Base-by-base conservation (phyloP, 1,140 invertebrate genomes). In the Argopecten irradians region DNA sequence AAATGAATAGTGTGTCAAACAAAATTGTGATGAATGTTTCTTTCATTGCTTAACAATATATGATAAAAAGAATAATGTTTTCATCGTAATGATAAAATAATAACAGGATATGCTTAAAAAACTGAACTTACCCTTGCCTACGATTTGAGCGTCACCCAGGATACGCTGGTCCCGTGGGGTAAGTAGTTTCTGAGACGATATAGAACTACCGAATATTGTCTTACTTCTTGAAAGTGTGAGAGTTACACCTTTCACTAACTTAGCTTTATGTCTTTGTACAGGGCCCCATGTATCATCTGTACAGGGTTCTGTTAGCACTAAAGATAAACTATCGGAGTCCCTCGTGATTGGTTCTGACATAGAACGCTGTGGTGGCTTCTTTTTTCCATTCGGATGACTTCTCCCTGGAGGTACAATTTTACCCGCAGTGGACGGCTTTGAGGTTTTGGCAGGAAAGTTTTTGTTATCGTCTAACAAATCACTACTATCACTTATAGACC, bases 181-280 rank as follows among this genome's bases (percentile, higher is more conserved):
- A 13, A 92, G 41, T 16, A 89, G 35, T n/a, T 92, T 92, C 22
- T 91, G 90, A 43, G 90, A 90, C 3, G 90, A 91, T 41, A 90
- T 90, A 34, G 90, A 87, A 33, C 85, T 88, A n/a, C 84, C 71
- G 43, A 88, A 90, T 84, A 91, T 82, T 86, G 89, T 90, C 36
- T 90, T 92, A 33, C 46, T 91, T 34, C 87, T 89, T 35, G 83
- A 87, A 22, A 90, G 83, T 8, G 87, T 41, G 8, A 91, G 34
- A 34, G 86, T 83, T n/a, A 84, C 85, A 33, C 87, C 87, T 43
- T 87, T 86, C 16, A 88, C 86, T 41, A 91, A 71, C 32, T 89
- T 87, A 9, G 89, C 84, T 55, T 90, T 90, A 83, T 90, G 91
- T 83, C 89, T 89, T 22, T 90, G 89, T 34, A 89, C 87, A 9